Percentiles rank a stretch among this genome's conserved stretches.
These are phyloP conservation scores for Gymnoscopelus microlampas DNA, from an alignment of 2,797 vertebrate species.

Conservation along the genomic window DNA sequence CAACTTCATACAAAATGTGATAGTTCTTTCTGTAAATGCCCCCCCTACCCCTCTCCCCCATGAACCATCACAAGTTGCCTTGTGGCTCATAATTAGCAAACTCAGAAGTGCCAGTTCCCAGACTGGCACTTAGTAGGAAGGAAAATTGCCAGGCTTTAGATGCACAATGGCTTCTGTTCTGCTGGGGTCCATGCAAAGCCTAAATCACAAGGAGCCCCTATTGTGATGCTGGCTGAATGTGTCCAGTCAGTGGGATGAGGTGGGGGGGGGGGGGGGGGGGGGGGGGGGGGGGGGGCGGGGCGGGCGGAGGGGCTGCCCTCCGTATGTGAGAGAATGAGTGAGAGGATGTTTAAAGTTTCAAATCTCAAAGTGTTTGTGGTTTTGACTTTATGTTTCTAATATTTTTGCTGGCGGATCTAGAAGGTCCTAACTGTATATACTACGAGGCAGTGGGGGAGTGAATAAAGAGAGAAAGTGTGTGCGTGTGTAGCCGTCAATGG, in stretches of 20 bases:
- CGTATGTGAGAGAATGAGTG: too few species aligned
- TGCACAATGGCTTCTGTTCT: constrained; percentile 18
- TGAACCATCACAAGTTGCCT: too few species aligned
- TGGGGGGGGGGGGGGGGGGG: not conserved
- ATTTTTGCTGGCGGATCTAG: constrained; percentile 1
- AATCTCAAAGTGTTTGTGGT: not conserved
- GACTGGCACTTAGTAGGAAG: constrained; percentile 5
- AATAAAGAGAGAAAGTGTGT: not conserved
- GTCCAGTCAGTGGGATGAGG: constrained; percentile 25
- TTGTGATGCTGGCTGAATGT: constrained; percentile 22
- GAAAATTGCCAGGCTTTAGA: constrained; percentile 7
- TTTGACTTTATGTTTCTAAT: not conserved
- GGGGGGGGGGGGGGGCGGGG: not conserved
- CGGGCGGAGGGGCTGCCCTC: not conserved
- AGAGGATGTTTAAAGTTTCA: not conserved
- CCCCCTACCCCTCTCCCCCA: not conserved
- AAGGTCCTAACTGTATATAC: not conserved
- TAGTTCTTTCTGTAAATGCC: too few species aligned
- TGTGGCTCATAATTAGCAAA: too few species aligned
- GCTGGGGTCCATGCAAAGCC: constrained; percentile 15
- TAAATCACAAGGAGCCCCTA: constrained; percentile 11
- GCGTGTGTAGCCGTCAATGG: not conserved
- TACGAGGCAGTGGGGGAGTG: not conserved
- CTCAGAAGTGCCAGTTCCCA: too few species aligned
- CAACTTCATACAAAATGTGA: too few species aligned